Percentiles rank a stretch among this genome's conserved stretches.
phyloP scores from a whole-genome alignment of 2,888 invertebrate genomes.

The Chloroclystis v-ata region DNA sequence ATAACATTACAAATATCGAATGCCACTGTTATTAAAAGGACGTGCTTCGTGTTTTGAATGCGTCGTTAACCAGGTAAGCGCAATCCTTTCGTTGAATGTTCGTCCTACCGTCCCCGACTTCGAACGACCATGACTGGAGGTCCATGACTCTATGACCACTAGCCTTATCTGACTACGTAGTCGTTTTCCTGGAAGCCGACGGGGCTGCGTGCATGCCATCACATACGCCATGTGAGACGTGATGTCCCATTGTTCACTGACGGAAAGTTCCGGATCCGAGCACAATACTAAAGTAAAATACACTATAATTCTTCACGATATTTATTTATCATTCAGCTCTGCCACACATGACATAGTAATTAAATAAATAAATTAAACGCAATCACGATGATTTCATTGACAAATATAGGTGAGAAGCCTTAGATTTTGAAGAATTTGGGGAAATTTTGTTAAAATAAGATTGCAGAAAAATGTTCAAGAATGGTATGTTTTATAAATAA shows the following conservation, averaged over 20 bases:
- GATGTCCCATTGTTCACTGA: slow-evolving; percentile 17
- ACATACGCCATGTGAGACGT: slow-evolving; percentile 18
- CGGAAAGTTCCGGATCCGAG: slow-evolving; percentile 18
- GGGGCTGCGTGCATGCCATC: slow-evolving; percentile 19
- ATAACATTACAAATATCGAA: not conserved
- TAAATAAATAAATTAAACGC: too few species aligned
- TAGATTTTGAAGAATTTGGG: too few species aligned
- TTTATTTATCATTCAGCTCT: too few species aligned
- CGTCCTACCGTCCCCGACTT: slow-evolving; percentile 23
- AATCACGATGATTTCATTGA: too few species aligned
- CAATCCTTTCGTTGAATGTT: not conserved
- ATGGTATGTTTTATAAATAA: too few species aligned
- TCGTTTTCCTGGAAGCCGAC: slow-evolving; percentile 39
- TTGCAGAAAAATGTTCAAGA: too few species aligned
- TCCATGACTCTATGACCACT: slow-evolving; percentile 33
- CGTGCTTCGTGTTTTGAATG: not conserved
- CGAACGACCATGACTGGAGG: slow-evolving; percentile 43
- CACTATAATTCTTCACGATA: too few species aligned
- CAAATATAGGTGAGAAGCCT: too few species aligned
- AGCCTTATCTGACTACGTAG: slow-evolving; percentile 31
- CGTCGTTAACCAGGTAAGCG: not conserved
- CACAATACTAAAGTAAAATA: too few species aligned
- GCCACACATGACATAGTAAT: too few species aligned
- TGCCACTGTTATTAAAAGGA: not conserved
- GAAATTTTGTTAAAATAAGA: too few species aligned